These are phyloP conservation scores for Saxicola maurus DNA, from an alignment of 2,797 vertebrate species.

Conservation along the genomic window DNA sequence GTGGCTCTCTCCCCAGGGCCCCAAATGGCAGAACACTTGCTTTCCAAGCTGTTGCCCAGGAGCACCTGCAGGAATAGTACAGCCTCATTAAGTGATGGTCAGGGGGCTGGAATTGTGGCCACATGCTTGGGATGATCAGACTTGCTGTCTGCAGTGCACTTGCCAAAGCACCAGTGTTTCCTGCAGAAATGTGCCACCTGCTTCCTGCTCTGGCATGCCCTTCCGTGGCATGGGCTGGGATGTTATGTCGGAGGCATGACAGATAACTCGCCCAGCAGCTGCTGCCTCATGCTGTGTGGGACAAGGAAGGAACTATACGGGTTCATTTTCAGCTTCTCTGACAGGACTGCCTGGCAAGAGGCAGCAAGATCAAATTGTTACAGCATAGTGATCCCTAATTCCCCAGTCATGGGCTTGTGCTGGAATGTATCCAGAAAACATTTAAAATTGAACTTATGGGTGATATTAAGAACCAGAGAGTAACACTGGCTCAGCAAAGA, in stretches of 20 bases:
- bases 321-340: neutral
- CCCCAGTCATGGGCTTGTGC: neutral
- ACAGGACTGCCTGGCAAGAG: neutral
- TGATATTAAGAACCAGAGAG: neutral
- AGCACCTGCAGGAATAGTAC: conserved; percentile 19
- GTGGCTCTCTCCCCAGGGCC: neutral
- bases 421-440: neutral
- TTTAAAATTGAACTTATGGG: neutral
- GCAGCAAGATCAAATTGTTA: neutral
- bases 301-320: neutral
- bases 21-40: conserved; percentile 19
- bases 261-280: neutral
- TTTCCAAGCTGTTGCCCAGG: neutral
- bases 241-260: neutral
- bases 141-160: neutral
- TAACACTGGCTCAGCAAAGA: neutral
- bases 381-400: neutral
- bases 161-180: neutral
- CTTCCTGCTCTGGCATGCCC: neutral
- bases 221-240: neutral
- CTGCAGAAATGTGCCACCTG: neutral
- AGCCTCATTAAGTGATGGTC: neutral
- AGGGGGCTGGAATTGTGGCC: neutral
- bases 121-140: conserved; percentile 22
- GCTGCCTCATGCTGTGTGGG: neutral